phyloP scores from a whole-genome alignment of 2,888 invertebrate species.

The Coenonympha glycerion region DNA sequence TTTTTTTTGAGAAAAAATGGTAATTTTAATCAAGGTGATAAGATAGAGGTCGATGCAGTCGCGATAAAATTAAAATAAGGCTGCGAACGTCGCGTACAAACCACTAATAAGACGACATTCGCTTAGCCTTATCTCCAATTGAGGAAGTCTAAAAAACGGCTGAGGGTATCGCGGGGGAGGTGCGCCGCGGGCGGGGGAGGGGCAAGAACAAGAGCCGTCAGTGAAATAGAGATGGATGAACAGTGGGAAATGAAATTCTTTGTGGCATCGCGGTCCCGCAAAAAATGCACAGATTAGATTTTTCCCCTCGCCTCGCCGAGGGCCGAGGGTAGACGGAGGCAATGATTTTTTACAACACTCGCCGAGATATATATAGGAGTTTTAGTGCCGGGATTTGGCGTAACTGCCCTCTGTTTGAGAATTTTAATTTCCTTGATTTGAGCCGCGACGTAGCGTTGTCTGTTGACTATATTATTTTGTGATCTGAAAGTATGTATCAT shows the following conservation, averaged over 20 bases:
- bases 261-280: slow-evolving; percentile 77
- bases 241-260: slow-evolving; percentile 78
- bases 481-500: too few relatives aligned
- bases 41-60: slow-evolving; percentile 31
- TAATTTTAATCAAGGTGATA: slow-evolving; percentile 34
- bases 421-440: slow-evolving; percentile 73
- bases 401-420: slow-evolving; percentile 71
- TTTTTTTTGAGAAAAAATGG: too few relatives aligned
- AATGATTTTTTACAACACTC: slow-evolving; percentile 76
- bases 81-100: slow-evolving; percentile 59
- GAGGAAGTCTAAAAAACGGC: slow-evolving; percentile 73
- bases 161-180: slow-evolving; percentile 41
- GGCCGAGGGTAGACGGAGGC: slow-evolving; percentile 64
- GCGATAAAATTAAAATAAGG: slow-evolving; percentile 57
- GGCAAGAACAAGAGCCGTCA: slow-evolving; percentile 75
- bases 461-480: background rate
- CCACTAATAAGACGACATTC: slow-evolving; percentile 69
- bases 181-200: slow-evolving; percentile 41
- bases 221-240: slow-evolving; percentile 78
- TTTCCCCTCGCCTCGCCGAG: slow-evolving; percentile 72
- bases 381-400: slow-evolving; percentile 73
- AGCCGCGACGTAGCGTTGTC: slow-evolving; percentile 34
- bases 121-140: slow-evolving; percentile 74
- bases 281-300: slow-evolving; percentile 78
- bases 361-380: slow-evolving; percentile 70